These are phyloP conservation scores for Gonocerus acuteangulatus DNA, from an alignment of 2,888 invertebrate genomes.

Conservation along the genomic window DNA sequence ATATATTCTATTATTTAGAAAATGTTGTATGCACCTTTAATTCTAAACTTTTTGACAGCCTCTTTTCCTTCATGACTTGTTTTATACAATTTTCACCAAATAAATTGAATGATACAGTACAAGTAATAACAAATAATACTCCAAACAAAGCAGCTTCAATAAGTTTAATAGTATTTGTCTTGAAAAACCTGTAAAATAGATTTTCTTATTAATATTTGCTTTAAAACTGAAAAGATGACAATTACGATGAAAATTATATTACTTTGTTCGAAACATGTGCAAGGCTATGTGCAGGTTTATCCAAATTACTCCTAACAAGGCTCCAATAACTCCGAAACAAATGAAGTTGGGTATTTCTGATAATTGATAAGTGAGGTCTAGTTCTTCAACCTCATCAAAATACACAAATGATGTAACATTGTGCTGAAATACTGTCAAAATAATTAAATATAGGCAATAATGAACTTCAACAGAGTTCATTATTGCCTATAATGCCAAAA, in stretches of 20 bases:
- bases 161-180: not conserved
- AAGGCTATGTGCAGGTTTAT: conserved; percentile 12
- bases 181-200: not conserved
- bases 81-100: conserved; percentile 8
- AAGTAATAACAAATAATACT: not conserved
- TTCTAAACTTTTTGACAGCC: no score
- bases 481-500: no score
- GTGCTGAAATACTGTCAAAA: no score
- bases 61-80: no score
- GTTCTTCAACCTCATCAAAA: conserved; percentile 7
- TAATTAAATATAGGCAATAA: no score
- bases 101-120: conserved; percentile 1
- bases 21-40: no score
- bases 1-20: no score
- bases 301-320: conserved; percentile 22
- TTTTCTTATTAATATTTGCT: not conserved
- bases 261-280: conserved; percentile 17
- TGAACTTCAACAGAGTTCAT: no score
- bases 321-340: conserved; percentile 24
- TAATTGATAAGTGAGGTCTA: not conserved
- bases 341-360: conserved; percentile 26
- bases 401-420: not conserved
- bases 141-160: conserved; percentile 9
- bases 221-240: not conserved
- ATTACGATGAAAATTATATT: no score